Evolutionary conservation across 1,140 invertebrate genomes (phyloP).

Genomic region (Penaeus japonicus): DNA sequence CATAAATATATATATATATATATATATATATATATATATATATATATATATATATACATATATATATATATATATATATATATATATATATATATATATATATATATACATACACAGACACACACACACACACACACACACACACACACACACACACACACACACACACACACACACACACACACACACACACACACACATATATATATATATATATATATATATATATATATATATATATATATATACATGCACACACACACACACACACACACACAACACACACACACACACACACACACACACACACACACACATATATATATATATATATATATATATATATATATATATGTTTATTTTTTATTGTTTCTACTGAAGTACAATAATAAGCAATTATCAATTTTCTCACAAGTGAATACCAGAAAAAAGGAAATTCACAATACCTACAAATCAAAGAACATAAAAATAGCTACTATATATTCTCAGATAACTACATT

Average conservation of each 20-base stretch:
- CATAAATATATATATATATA: constrained; percentile 1
- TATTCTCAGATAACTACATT: no score
- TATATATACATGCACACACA: neutral
- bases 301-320: neutral
- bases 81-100: constrained; percentile 6
- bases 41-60: neutral
- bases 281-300: neutral
- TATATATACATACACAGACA: neutral
- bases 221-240: neutral
- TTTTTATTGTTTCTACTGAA: no score
- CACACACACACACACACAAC: neutral
- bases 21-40: neutral
- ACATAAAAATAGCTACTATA: no score
- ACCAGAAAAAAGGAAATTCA: no score
- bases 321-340: neutral
- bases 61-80: neutral
- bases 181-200: neutral
- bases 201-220: neutral
- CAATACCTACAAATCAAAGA: no score
- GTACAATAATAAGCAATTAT: neutral
- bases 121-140: neutral
- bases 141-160: neutral
- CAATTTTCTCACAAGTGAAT: neutral
- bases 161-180: neutral
- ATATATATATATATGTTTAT: neutral